These are phyloP conservation scores for Diphyllodes magnificus DNA, from an alignment of 2,113 vertebrate species.

Conservation along the genomic window DNA sequence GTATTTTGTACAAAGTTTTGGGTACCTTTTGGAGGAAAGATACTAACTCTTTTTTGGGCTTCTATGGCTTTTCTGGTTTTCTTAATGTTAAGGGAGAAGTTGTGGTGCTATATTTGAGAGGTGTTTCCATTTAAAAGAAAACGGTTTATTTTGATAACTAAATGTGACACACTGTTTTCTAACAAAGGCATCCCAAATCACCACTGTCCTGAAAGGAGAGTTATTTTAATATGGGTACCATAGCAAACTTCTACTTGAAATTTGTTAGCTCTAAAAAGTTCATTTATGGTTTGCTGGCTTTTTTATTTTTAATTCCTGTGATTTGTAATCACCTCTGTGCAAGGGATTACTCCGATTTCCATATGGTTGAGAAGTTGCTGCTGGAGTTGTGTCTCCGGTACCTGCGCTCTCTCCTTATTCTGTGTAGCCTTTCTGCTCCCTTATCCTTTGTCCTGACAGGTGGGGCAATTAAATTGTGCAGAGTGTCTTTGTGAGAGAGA, in stretches of 20 bases:
- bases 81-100: background rate
- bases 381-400: background rate
- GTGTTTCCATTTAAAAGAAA: background rate
- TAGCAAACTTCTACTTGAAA: background rate
- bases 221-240: background rate
- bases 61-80: background rate
- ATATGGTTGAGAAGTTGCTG: background rate
- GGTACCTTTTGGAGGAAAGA: background rate
- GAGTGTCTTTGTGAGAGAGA: background rate
- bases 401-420: background rate
- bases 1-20: background rate
- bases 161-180: background rate
- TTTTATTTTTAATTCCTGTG: background rate
- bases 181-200: background rate
- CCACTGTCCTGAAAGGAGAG: background rate
- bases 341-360: background rate
- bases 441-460: background rate
- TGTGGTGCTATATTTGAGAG: background rate
- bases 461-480: background rate
- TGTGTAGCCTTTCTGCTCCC: background rate
- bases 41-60: fast-evolving
- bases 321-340: background rate
- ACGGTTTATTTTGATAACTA: background rate
- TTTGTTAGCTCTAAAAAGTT: background rate
- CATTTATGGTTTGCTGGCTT: background rate